A percentile compares a stretch with the other conserved stretches of the same genome.
phyloP scores from a whole-genome alignment of 2,888 invertebrate species.

The Agrochola lota region DNA sequence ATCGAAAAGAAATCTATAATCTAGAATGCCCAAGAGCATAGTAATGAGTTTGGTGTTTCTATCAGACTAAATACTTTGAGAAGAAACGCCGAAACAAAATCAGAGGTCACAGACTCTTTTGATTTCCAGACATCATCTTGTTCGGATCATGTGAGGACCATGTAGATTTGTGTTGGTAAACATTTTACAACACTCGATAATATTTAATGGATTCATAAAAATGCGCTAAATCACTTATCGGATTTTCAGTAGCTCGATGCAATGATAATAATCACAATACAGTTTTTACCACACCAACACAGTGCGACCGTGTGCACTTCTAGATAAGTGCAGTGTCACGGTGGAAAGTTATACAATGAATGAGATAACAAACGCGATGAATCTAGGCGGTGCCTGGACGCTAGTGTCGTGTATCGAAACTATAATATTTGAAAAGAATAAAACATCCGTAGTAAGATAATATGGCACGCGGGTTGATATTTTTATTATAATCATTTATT shows the following conservation, averaged over 20 bases:
- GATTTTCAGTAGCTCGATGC: background rate
- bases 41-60: background rate
- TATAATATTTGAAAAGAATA: background rate
- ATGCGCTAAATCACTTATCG: background rate
- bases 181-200: background rate
- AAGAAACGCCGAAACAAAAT: background rate
- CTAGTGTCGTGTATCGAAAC: too few relatives aligned
- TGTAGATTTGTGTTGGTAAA: background rate
- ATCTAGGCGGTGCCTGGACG: background rate
- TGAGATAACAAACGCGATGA: background rate
- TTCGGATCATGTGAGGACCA: background rate
- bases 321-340: too few relatives aligned
- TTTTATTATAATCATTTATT: background rate
- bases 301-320: background rate
- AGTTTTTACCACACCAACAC: background rate
- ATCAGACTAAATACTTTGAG: background rate
- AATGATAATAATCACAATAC: background rate
- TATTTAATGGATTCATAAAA: background rate
- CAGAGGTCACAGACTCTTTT: background rate
- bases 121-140: background rate
- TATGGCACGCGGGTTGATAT: background rate
- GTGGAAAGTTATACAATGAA: background rate
- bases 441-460: background rate
- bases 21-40: background rate
- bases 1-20: too few relatives aligned